Evolutionary conservation across 2,113 vertebrate species (phyloP), one percentile per base, ranked within the genome.

Genomic region (Cyprinodon tularosa): DNA sequence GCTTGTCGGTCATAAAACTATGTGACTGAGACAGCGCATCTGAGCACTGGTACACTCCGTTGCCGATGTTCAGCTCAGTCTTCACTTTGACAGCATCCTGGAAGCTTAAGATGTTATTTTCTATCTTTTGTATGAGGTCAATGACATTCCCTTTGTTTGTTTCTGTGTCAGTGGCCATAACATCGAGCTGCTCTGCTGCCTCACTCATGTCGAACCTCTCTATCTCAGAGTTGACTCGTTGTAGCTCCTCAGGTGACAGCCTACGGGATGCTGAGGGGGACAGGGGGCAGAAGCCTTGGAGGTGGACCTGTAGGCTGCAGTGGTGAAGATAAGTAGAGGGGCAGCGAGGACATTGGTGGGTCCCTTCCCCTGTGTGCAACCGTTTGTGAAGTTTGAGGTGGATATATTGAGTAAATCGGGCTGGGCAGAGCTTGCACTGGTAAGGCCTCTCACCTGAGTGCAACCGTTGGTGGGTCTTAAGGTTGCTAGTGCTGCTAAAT

Each of bases 401-500:
- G 90, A 98, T 95, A 39, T 96, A 97, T 81, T 97, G 97, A 59
- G 97, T 97, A 78, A 98, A 98, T 86, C 97, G 96, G 78, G 97
- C 96, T 0, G 97, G 95, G 82, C 96, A 99, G 70, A 96, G 94
- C 85, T 97, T 97, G 92, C 97, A 99, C 83, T 96, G 96, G 89
- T 98, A 98, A 66, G 93, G 93, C 71, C 86, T 85, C 77, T 94
- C 92, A 11, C 92, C 93, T 0, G 92, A 93, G 81, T 94, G 97
- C 86, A 98, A 94, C 65, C 96, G 93, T 86, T 97, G 94, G 91
- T 97, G 97, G 64, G 97, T 97, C 94, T 99, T 99, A 84, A 99
- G 92, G 91, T 99, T 99, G 90, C 97, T 99, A 67, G 96, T 98
- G 94, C 97, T 99, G 90, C 97, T 98, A 84, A 98, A 98, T 72